These are phyloP conservation scores for Rhyacichthys aspro DNA, from an alignment of 2,797 vertebrate genomes.

Conservation along the genomic window DNA sequence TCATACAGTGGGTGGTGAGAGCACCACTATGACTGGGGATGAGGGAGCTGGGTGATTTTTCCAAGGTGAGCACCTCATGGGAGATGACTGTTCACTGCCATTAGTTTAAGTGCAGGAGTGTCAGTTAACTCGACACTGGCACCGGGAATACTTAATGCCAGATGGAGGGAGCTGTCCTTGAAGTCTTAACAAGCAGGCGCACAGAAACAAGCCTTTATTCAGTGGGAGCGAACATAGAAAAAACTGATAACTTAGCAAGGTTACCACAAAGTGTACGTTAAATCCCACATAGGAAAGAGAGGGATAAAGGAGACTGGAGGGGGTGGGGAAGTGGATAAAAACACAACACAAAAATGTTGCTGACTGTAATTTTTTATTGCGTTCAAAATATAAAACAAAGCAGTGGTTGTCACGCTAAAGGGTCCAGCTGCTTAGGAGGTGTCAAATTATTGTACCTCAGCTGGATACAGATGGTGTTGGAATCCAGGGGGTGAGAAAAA, in stretches of 20 bases:
- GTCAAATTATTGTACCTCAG: slow-evolving; percentile 89
- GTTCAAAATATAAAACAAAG: slow-evolving; percentile 85
- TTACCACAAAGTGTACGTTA: slow-evolving; percentile 84
- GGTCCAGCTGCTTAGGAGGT: slow-evolving; percentile 85
- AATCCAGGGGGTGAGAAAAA: slow-evolving; percentile 74
- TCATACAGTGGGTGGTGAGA: slow-evolving; percentile 78
- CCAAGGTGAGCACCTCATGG: slow-evolving; percentile 81
- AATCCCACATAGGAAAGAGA: slow-evolving; percentile 84
- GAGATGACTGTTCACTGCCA: slow-evolving; percentile 79
- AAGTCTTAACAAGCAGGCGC: slow-evolving; percentile 79
- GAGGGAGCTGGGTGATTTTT: slow-evolving; percentile 76
- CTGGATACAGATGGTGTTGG: slow-evolving; percentile 78
- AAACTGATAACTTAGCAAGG: slow-evolving; percentile 85
- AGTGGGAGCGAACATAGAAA: slow-evolving; percentile 78
- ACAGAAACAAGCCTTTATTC: slow-evolving; percentile 84
- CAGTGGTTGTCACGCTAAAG: slow-evolving; percentile 81
- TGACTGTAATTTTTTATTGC: slow-evolving; percentile 87
- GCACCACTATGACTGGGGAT: slow-evolving; percentile 78
- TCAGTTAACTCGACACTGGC: slow-evolving; percentile 81
- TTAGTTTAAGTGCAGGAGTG: slow-evolving; percentile 82
- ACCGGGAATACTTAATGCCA: slow-evolving; percentile 79
- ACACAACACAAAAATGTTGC: slow-evolving; percentile 83
- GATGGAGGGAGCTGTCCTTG: slow-evolving; percentile 81
- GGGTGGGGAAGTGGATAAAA: slow-evolving; percentile 75
- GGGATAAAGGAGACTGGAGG: slow-evolving; percentile 72